Evolutionary conservation across 2,888 invertebrate species (phyloP), one percentile per base, ranked within the genome.

Genomic region (Herminia tarsipennalis): DNA sequence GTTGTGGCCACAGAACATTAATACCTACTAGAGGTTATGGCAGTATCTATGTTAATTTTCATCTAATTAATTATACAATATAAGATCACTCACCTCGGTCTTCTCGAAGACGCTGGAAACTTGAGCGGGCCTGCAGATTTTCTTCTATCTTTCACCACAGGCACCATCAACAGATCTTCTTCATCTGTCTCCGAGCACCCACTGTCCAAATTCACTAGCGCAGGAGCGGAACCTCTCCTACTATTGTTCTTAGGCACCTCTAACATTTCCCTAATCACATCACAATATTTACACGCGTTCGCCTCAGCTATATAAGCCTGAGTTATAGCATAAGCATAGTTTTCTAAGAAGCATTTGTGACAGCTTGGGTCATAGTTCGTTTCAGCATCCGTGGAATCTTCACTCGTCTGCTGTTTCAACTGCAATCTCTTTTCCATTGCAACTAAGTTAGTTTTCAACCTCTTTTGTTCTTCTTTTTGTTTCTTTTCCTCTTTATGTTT

Each of bases 141-240:
- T 61, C 93, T 88, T 50, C 93, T 80, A 27, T 79, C 78, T 41
- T 83, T 85, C 28, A 85, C 73, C 3, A 69, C 83, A 5, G 93
- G 93, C 57, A 93, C 92, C 55, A 89, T 81, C 43, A 93, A 82
- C 10, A 83, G 66, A 14, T 84, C 81, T 17, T 88, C 90, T 6
- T 88, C 88, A 6, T 89, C 91, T 8, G 87, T 81, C 43, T 87
- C 88, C 0, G 90, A 83, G 9, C 88, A 88, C 30, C 86, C 82
- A 55, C 88, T 88, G 2, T 88, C 88, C 27, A 89, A 60, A 40
- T 92, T 88, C 20, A 92, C 79, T 20, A 93, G 70, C n/a, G 93
- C 92, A 0, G 93, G 93, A 0, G 93, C 92, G 0, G 94, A 94
- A 70, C 86, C 83, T 45, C 93, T 84, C 55, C 93, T 87, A 27